Evolutionary conservation across 2,888 invertebrate species (phyloP), one percentile per base, ranked within the genome.

Genomic region (Drosophila algonquin): DNA sequence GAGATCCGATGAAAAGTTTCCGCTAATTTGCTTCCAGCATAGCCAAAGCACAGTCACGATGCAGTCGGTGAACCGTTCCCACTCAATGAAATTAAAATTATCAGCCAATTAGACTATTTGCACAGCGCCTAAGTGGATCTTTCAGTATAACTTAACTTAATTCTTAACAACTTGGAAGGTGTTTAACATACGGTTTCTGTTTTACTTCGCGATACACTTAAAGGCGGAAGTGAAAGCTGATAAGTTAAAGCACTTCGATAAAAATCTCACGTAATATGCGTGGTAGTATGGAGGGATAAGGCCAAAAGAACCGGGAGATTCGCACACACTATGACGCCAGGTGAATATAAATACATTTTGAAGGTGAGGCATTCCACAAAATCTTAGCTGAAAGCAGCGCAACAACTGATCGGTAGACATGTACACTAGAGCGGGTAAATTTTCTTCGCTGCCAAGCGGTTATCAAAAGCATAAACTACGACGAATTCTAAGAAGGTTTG

Each of bases 101-200:
- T 46, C 21, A 21, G n/a, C 57, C 47, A 70, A 70, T 62, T 70
- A 69, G 70, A 10, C 62, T 47, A 62, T 69, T 70, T 70, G 18
- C 62, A 18, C 10, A 18, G 40, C 55, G 69, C 47, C 62, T 56
- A 70, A 60, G 44, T 44, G 50, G n/a, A 46, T 46, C 35, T 61
- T 51, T 44, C n/a, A 30, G 27, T 18, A 12, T 18, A 35, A 53
- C 14, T 40, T 40, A 67, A n/a, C 18, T 18, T 0, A 51, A n/a
- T 55, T 56, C 57, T 45, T 45, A 46, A 14, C 40, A 7, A 10
- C 40, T 14, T 40, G 40, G 1, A 12, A 16, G 44, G 44, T 51
- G 45, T 63, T 14, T 35, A 32, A 8, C 16, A 12, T 6, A 6
- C 12, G 27, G 32, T 45, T 32, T 1, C n/a, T 10, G 27, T 24